Evolutionary conservation across 2,888 invertebrate species (phyloP), one percentile per base, ranked within the genome.

Genomic region (Drosophila formosana): DNA sequence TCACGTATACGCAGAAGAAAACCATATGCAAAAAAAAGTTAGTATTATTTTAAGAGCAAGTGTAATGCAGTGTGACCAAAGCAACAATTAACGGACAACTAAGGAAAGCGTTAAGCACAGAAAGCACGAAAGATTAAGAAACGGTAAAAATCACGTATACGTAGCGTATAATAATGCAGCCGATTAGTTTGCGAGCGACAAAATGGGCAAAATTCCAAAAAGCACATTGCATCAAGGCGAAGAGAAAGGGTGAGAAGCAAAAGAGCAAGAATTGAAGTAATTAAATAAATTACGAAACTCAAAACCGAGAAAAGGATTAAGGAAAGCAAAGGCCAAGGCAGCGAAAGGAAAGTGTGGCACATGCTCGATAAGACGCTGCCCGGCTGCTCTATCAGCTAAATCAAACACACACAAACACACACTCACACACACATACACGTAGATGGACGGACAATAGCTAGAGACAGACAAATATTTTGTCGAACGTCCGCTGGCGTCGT

Each of bases 381-480:
- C 7, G 32, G 32, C 32, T 32, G 32, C 9, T 32, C 32, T 51
- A 45, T 30, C 46, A 57, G 18, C 30, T 26, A 52, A 57, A 55
- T 53, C 30, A 49, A 53, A 52, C 18, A 30, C 28, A 11, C 6
- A 28, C 23, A 41, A 0, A 32, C 25, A 46, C 37, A 41, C 30
- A 23, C 1, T 23, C 25, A 46, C 37, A 56, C 23, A 6, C n/a
- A 13, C 28, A n/a, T 1, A 41, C 46, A 41, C 25, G 32, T n/a
- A 18, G 23, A 50, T 11, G 32, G 37, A 41, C 60, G 56, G 57
- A 50, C n/a, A 51, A 45, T 45, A 34, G 60, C 69, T 62, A 23
- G 52, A 53, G 30, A 50, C 34, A 46, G 65, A 43, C 66, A 74
- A 71, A 66, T 71, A 75, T 75, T 75, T 75, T 57, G 57, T 25